Conservation (phyloP, 1,140 invertebrate genomes). For the Brevipalpus yothersi region DNA sequence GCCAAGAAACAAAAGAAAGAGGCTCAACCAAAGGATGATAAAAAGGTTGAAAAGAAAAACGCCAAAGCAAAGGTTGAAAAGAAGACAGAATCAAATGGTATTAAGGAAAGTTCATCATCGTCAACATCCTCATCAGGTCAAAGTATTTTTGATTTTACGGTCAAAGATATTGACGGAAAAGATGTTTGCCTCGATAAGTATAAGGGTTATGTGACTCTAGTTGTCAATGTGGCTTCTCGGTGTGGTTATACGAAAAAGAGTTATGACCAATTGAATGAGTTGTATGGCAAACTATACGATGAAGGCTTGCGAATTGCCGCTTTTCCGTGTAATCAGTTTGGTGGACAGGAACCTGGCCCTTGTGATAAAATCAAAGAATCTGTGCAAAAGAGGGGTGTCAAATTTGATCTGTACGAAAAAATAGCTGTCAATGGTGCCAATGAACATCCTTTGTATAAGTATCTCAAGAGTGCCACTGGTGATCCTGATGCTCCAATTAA, state of each 20-base stretch:
- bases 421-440: constrained; percentile 53
- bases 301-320: constrained; percentile 42
- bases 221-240: constrained; percentile 65
- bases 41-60: too few relatives aligned
- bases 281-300: constrained; percentile 39
- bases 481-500: constrained; percentile 35
- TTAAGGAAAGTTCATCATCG: too few relatives aligned
- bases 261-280: constrained; percentile 40
- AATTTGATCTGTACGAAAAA: constrained; percentile 11
- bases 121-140: too few relatives aligned
- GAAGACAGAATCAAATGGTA: too few relatives aligned
- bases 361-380: constrained; percentile 45
- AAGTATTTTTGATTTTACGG: constrained; percentile 11
- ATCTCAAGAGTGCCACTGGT: constrained; percentile 47
- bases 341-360: constrained; percentile 44
- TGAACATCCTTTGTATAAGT: constrained; percentile 59
- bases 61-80: too few relatives aligned
- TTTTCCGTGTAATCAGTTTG: constrained; percentile 86
- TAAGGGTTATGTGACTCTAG: constrained; percentile 30
- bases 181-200: constrained; percentile 6
- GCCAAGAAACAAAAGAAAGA: too few relatives aligned
- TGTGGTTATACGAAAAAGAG: constrained; percentile 54
- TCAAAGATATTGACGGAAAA: constrained; percentile 10
- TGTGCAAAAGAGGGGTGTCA: constrained; percentile 22
- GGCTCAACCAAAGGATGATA: too few relatives aligned